phyloP scores from a whole-genome alignment of 2,113 vertebrate genomes.

The Lophotis ruficrista region DNA sequence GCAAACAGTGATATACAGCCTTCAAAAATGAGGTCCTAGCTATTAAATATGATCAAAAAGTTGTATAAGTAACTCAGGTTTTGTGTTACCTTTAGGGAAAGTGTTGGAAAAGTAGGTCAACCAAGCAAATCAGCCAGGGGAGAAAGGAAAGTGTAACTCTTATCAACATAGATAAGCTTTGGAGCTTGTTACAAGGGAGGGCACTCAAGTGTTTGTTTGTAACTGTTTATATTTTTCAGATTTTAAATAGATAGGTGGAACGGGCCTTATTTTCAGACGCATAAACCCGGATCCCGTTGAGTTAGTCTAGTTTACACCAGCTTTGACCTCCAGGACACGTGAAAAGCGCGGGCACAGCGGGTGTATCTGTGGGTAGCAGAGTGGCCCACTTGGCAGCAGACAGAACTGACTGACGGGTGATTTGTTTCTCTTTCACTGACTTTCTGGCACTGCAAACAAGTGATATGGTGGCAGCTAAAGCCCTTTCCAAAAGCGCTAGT shows the following conservation, averaged over 20 bases:
- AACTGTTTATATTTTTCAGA: not conserved
- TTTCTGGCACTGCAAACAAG: not conserved
- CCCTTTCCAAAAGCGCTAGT: not conserved
- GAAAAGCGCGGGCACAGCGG: not conserved
- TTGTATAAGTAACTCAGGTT: not conserved
- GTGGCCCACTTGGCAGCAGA: accelerated
- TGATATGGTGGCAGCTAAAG: not conserved
- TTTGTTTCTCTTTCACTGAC: not conserved
- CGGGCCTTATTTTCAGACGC: not conserved
- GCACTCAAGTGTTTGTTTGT: not conserved
- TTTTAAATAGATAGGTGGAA: not conserved
- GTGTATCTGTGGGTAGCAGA: not conserved
- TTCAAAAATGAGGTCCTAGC: slow-evolving; percentile 38
- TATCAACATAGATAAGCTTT: not conserved
- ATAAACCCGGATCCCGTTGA: not conserved
- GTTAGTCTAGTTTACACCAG: not conserved
- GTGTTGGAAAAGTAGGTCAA: slow-evolving; percentile 46
- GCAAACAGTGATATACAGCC: not conserved
- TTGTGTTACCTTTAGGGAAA: slow-evolving; percentile 54
- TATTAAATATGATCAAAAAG: slow-evolving; percentile 61
- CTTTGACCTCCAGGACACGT: not conserved
- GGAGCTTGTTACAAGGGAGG: not conserved
- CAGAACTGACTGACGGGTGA: not conserved
- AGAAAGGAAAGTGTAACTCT: not conserved
- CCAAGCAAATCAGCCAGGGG: not conserved